These are phyloP conservation scores for Cottus gobio DNA, from an alignment of 2,113 vertebrate species.

Conservation along the genomic window DNA sequence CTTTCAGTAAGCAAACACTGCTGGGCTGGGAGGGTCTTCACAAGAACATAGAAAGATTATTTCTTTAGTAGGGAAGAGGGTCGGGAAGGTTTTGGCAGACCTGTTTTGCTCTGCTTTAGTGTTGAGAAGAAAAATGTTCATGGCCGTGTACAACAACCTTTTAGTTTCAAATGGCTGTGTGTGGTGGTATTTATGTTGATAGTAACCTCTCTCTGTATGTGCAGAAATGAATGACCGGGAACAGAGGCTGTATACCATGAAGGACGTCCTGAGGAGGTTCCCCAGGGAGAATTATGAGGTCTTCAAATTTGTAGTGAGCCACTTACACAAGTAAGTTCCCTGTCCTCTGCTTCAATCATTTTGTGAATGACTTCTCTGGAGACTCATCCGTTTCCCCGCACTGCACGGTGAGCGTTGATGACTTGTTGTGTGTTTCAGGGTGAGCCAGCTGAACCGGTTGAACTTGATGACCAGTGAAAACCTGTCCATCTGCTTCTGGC, in stretches of 20 bases:
- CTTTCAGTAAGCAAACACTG: conserved; percentile 89
- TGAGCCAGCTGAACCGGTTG: conserved; percentile 90
- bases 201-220: conserved; percentile 19
- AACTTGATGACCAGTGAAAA: conserved; percentile 98
- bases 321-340: conserved; percentile 91
- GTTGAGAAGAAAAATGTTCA: conserved; percentile 20
- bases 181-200: conserved; percentile 22
- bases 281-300: conserved; percentile 95
- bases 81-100: conserved; percentile 38
- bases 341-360: not conserved
- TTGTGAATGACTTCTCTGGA: conserved; percentile 13
- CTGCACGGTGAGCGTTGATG: not conserved
- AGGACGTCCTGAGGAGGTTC: conserved; percentile 92
- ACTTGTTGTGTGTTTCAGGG: conserved; percentile 77
- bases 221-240: conserved; percentile 94
- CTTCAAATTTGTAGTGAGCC: conserved; percentile 94
- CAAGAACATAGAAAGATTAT: conserved; percentile 64
- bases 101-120: conserved; percentile 19
- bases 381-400: not conserved
- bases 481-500: conserved; percentile 98
- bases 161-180: conserved; percentile 19
- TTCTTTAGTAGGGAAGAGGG: conserved; percentile 55
- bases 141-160: not conserved
- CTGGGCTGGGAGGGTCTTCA: conserved; percentile 68
- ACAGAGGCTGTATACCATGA: conserved; percentile 92